Percentiles rank a stretch among this genome's conserved stretches.
These are phyloP conservation scores for Mobula birostris DNA, from an alignment of 2,113 vertebrate genomes.

Conservation along the genomic window DNA sequence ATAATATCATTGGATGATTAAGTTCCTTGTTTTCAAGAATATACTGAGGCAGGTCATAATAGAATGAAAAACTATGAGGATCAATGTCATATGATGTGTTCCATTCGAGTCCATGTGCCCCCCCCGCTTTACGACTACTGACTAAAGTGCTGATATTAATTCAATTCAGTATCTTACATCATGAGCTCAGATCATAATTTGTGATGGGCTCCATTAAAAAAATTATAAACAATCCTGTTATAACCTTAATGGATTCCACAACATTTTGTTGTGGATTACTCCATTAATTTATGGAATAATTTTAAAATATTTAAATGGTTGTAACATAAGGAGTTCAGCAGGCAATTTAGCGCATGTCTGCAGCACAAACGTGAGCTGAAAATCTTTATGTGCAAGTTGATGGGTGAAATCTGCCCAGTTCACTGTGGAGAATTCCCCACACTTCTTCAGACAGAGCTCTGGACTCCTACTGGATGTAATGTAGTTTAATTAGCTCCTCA, in stretches of 20 bases:
- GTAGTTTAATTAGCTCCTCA: background rate
- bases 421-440: background rate
- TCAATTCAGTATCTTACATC: background rate
- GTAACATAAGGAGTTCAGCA: background rate
- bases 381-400: background rate
- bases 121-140: background rate
- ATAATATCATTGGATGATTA: background rate
- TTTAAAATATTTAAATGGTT: background rate
- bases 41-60: background rate
- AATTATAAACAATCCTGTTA: background rate
- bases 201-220: background rate
- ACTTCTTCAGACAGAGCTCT: background rate
- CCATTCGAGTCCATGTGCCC: background rate
- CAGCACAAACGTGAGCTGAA: background rate
- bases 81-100: background rate
- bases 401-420: background rate
- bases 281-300: background rate
- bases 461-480: background rate
- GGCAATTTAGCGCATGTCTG: background rate
- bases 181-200: background rate
- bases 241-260: background rate
- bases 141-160: background rate
- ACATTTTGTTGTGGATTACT: no score
- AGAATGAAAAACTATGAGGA: background rate
- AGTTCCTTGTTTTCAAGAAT: background rate